Base-by-base conservation (phyloP, 2,888 invertebrate genomes). In the Dryobota labecula region DNA sequence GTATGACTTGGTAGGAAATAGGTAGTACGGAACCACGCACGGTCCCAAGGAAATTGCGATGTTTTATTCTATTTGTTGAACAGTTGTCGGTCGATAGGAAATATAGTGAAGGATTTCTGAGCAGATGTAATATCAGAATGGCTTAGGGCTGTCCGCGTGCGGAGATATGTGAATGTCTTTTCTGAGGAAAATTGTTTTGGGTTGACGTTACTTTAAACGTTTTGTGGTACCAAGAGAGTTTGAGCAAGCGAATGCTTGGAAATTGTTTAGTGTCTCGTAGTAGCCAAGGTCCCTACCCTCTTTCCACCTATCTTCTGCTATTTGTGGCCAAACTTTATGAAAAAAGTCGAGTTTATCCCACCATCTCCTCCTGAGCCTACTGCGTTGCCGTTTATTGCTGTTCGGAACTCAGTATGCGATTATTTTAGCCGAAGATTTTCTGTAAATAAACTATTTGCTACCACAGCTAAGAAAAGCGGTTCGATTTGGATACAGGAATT, bases 41-140 rank as follows among this genome's bases (percentile, higher is more conserved):
- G 85, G 90, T 89, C 90, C 87, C 88, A 84, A 90, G 93, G 91
- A 93, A 92, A 93, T 92, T 91, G 90, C 89, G 83, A 87, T 90
- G 90, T 92, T 92, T 92, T 92, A 92, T 92, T 91, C 89, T 90
- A 91, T 92, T 93, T 91, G 88, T 84, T 79, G 85, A 89, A 89
- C 88, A 89, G 90, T 90, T 91, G 90, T 90, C 89, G 90, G 88
- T 88, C 79, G 87, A 87, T 88, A 87, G 86, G 84, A 88, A 86
- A 88, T 89, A 87, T 88, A 87, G 87, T 86, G 86, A 87, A 84
- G 84, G 88, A 87, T 89, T 89, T 89, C 83, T 82, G 78, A 81
- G 76, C 71, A 80, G 83, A 84, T 83, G 83, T 85, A 73, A 84
- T 85, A 85, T 85, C 83, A 75, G 60, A 79, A 74, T 72, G 78